Evolutionary conservation across 2,113 vertebrate genomes (phyloP).

Genomic region (Porphyrio hochstetteri): DNA sequence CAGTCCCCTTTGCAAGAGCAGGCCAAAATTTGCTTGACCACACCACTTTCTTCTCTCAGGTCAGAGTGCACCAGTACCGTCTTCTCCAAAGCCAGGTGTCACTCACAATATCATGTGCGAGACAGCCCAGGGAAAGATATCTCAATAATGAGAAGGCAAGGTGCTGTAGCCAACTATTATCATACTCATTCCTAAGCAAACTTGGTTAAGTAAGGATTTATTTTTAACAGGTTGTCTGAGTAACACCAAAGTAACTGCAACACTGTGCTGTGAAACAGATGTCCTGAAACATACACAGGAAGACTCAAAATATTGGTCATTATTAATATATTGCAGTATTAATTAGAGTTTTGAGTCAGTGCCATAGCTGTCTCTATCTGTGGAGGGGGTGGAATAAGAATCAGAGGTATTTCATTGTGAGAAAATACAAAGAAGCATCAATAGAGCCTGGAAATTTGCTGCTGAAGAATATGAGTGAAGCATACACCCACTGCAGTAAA

Average conservation of each 20-base stretch:
- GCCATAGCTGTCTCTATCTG: not conserved
- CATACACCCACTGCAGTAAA: not conserved
- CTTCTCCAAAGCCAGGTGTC: not conserved
- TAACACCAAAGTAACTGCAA: not conserved
- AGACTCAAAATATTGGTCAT: not conserved
- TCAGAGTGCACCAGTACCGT: not conserved
- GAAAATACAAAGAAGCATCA: not conserved
- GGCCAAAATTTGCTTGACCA: not conserved
- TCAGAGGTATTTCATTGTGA: not conserved
- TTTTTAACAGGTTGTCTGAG: not conserved
- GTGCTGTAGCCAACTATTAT: not conserved
- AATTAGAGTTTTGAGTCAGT: not conserved
- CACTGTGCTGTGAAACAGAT: not conserved
- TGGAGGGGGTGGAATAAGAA: not conserved
- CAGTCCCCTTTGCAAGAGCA: not conserved
- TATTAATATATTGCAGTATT: not conserved
- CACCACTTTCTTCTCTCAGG: not conserved
- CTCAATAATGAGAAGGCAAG: not conserved
- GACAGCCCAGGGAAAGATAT: not conserved
- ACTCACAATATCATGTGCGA: not conserved
- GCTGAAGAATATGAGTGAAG: not conserved
- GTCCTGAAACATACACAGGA: not conserved
- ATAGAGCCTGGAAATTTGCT: not conserved
- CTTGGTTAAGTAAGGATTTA: not conserved
- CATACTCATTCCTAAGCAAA: not conserved